Conservation (phyloP, 1,140 invertebrate species). For the Leptopilina clavipes region DNA sequence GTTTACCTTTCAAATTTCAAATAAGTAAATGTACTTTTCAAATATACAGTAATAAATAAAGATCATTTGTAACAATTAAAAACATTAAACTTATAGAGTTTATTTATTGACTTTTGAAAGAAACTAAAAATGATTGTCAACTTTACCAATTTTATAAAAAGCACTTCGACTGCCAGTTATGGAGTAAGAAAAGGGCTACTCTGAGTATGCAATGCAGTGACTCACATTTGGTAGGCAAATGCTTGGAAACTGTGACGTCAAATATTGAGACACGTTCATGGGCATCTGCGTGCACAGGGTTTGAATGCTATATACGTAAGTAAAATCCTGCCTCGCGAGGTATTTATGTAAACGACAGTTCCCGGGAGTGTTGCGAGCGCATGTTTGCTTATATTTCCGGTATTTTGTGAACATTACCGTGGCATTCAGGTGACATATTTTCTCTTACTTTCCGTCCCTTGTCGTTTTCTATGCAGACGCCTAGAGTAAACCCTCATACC, state of each 20-base stretch:
- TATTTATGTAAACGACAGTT: slow-evolving; percentile 63
- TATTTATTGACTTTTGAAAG: no score
- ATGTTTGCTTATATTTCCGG: slow-evolving; percentile 60
- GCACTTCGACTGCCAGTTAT: not conserved
- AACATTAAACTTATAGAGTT: no score
- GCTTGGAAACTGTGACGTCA: slow-evolving; percentile 59
- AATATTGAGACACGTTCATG: slow-evolving; percentile 60
- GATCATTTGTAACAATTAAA: no score
- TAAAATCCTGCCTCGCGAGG: slow-evolving; percentile 49
- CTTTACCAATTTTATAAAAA: not conserved
- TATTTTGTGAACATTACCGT: slow-evolving; percentile 60
- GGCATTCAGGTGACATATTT: slow-evolving; percentile 60
- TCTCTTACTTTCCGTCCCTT: slow-evolving; percentile 39
- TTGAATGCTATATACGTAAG: slow-evolving; percentile 46
- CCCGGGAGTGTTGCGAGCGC: slow-evolving; percentile 54
- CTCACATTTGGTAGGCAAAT: slow-evolving; percentile 63
- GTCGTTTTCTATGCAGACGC: slow-evolving; percentile 34
- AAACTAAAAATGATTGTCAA: not conserved
- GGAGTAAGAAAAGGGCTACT: not conserved
- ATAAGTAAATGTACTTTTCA: no score
- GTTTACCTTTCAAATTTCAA: no score
- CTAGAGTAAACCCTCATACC: slow-evolving; percentile 32
- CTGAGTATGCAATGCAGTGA: slow-evolving; percentile 46
- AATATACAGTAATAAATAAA: no score
- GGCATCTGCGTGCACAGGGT: slow-evolving; percentile 44